phyloP scores from a whole-genome alignment of 2,888 invertebrate species.

The Machimus atricapillus region DNA sequence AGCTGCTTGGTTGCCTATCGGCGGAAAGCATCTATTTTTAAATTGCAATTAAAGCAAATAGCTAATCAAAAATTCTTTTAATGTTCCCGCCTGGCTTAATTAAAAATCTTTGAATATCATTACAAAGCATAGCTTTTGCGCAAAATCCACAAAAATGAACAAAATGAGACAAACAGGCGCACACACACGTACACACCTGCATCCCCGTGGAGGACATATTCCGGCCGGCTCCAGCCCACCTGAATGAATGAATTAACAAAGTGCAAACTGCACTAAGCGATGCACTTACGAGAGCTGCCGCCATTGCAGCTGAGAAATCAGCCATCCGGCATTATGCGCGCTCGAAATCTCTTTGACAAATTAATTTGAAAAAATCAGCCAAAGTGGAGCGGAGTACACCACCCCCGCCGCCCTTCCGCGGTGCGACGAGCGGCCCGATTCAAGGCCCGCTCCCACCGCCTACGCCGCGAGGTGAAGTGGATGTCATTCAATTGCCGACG shows the following conservation, averaged over 20 bases:
- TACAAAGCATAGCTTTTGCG: background rate
- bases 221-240: background rate
- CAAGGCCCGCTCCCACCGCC: background rate
- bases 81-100: background rate
- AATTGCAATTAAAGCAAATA: background rate
- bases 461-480: constrained; percentile 13
- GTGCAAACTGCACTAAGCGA: constrained; percentile 35
- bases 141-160: constrained; percentile 17
- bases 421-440: background rate
- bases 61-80: constrained; percentile 6
- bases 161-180: constrained; percentile 4
- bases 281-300: constrained; percentile 8
- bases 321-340: constrained; percentile 11
- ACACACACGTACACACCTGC: background rate
- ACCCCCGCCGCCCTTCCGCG: background rate
- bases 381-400: background rate
- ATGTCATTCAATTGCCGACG: constrained; percentile 36
- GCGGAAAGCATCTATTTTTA: background rate
- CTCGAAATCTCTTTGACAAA: constrained; percentile 35
- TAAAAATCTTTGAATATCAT: constrained; percentile 1
- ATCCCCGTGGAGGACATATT: background rate
- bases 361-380: constrained; percentile 9
- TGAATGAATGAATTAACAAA: constrained; percentile 35
- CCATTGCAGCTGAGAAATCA: constrained; percentile 22
- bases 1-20: background rate